Percentiles rank a stretch among this genome's conserved stretches.
Conservation (phyloP, 2,888 invertebrate genomes). For the Lacanobia oleracea region DNA sequence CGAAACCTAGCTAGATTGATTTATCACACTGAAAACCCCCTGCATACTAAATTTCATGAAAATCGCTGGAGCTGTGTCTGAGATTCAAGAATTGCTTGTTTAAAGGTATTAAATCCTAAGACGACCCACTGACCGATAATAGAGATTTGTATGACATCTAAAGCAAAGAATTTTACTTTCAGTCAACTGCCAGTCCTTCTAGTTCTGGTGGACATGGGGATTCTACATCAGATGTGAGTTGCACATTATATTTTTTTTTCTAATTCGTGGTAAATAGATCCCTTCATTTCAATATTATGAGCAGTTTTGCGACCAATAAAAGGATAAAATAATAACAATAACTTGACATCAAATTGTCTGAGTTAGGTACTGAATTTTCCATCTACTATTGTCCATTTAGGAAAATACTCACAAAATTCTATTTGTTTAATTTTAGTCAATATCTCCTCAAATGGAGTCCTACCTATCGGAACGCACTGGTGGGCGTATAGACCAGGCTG, state of each 20-base stretch:
- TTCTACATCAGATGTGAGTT: conserved; percentile 84
- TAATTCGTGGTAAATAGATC: neutral
- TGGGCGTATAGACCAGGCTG: conserved; percentile 81
- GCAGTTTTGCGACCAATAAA: neutral
- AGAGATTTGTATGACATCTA: neutral
- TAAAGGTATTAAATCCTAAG: too few species aligned
- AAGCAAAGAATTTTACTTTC: conserved; percentile 61
- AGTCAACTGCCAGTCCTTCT: conserved; percentile 86
- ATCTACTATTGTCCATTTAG: neutral
- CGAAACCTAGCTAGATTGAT: too few species aligned
- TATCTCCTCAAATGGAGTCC: conserved; percentile 87
- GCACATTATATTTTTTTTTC: neutral
- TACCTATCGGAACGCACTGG: conserved; percentile 85
- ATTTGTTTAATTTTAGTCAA: conserved; percentile 76
- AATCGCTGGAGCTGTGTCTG: too few species aligned
- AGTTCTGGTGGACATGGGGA: conserved; percentile 86
- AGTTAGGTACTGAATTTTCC: neutral
- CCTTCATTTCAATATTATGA: neutral
- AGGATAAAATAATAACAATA: neutral
- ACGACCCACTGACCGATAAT: too few species aligned
- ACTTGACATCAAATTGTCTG: neutral
- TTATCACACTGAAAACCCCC: too few species aligned
- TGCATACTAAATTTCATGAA: too few species aligned
- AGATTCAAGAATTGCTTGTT: too few species aligned
- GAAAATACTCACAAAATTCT: neutral